Evolutionary conservation across 1,140 invertebrate genomes (phyloP).

Genomic region (Cecropterus lyciades): DNA sequence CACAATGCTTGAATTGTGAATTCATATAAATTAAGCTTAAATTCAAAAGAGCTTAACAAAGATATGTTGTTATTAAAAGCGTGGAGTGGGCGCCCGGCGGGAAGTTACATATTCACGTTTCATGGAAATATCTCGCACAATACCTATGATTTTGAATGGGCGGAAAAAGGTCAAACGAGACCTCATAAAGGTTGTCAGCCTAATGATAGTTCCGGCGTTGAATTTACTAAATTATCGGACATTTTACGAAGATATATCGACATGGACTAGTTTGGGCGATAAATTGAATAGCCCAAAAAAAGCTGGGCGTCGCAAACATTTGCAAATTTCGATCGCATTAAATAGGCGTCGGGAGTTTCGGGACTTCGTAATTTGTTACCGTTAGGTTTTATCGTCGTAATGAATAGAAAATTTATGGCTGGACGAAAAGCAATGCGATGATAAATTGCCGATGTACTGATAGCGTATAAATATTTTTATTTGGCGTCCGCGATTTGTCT

Average conservation of each 20-base stretch:
- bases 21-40: conserved; percentile 3
- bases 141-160: conserved; percentile 21
- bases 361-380: conserved; percentile 28
- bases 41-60: conserved; percentile 5
- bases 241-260: conserved; percentile 12
- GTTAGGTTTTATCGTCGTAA: conserved; percentile 28
- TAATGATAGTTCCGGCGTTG: conserved; percentile 16
- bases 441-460: conserved; percentile 23
- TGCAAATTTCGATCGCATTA: conserved; percentile 12
- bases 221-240: conserved; percentile 18
- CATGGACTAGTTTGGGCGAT: not conserved
- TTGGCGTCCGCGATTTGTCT: conserved; percentile 27
- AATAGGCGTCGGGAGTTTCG: conserved; percentile 6
- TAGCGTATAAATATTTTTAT: conserved; percentile 29
- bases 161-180: conserved; percentile 22
- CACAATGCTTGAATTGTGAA: not conserved
- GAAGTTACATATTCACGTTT: conserved; percentile 15
- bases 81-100: conserved; percentile 4
- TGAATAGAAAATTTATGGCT: conserved; percentile 31
- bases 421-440: conserved; percentile 26
- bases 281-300: conserved; percentile 10
- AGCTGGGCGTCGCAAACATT: not conserved
- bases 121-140: conserved; percentile 11
- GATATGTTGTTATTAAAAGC: conserved; percentile 8
- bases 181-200: conserved; percentile 13